phyloP scores from a whole-genome alignment of 2,113 vertebrate genomes.

The Microcebus murinus region DNA sequence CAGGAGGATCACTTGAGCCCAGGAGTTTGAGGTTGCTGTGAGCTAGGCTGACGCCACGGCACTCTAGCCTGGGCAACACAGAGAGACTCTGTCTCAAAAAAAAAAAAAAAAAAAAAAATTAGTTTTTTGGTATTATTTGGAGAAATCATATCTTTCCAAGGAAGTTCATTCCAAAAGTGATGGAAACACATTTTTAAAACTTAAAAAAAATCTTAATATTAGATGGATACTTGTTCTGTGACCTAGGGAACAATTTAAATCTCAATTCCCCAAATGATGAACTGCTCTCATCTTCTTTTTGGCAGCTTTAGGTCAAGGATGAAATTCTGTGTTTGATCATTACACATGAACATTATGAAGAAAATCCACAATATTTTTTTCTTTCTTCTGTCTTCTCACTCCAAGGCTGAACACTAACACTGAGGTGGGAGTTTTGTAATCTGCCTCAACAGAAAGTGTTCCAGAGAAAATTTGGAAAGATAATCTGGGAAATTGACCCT shows the following conservation, averaged over 20 bases:
- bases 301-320: neutral
- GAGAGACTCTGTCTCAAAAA: too few species aligned
- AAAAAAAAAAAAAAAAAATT: too few species aligned
- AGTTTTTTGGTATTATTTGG: neutral
- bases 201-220: conserved; percentile 42
- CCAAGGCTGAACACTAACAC: conserved; percentile 20
- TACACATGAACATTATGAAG: conserved; percentile 35
- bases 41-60: too few species aligned
- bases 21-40: too few species aligned
- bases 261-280: conserved; percentile 30
- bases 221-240: neutral
- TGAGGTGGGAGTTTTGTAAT: conserved; percentile 37
- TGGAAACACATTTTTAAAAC: conserved; percentile 34
- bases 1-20: too few species aligned
- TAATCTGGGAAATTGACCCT: neutral
- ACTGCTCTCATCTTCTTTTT: neutral
- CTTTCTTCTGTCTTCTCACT: conserved; percentile 52
- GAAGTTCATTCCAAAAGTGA: conserved; percentile 30
- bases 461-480: conserved; percentile 45
- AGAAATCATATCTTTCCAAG: neutral
- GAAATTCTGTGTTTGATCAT: conserved; percentile 30
- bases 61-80: too few species aligned
- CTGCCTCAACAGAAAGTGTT: conserved; percentile 31
- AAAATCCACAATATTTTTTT: neutral
- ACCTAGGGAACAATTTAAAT: conserved; percentile 51